Evolutionary conservation across 2,113 vertebrate genomes (phyloP).

Genomic region (Colinus virginianus): DNA sequence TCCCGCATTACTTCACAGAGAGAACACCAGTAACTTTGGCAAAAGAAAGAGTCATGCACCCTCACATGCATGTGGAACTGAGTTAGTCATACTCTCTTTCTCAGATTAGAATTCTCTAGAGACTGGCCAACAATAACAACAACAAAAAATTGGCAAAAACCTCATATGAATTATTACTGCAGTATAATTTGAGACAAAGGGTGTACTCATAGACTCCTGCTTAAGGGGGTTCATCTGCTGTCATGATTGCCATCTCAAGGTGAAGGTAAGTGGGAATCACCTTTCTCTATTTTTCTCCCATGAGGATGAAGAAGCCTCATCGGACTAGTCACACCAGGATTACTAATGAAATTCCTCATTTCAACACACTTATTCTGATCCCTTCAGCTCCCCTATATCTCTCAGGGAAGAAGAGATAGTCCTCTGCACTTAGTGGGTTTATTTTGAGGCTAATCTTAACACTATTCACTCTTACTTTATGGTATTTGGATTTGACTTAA

Average conservation of each 20-base stretch:
- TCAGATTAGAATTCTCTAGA: background rate
- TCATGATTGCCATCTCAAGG: background rate
- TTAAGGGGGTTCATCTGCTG: background rate
- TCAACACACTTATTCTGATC: background rate
- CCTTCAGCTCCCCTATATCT: background rate
- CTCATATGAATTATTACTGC: background rate
- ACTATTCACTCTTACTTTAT: background rate
- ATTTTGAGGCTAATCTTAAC: background rate
- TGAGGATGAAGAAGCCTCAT: background rate
- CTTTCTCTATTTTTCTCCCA: background rate
- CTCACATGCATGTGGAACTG: background rate
- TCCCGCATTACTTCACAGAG: background rate
- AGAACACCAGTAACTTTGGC: background rate
- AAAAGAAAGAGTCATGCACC: background rate
- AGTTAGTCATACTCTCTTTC: background rate
- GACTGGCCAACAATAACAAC: background rate
- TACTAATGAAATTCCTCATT: background rate
- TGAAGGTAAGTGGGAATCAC: background rate
- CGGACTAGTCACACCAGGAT: background rate
- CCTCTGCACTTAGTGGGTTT: background rate
- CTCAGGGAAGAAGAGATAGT: background rate
- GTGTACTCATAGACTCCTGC: background rate
- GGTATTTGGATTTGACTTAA: background rate
- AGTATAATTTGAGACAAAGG: background rate
- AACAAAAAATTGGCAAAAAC: background rate